Evolutionary conservation across 1,140 invertebrate genomes (phyloP).

Genomic region (Reticulitermes speratus): DNA sequence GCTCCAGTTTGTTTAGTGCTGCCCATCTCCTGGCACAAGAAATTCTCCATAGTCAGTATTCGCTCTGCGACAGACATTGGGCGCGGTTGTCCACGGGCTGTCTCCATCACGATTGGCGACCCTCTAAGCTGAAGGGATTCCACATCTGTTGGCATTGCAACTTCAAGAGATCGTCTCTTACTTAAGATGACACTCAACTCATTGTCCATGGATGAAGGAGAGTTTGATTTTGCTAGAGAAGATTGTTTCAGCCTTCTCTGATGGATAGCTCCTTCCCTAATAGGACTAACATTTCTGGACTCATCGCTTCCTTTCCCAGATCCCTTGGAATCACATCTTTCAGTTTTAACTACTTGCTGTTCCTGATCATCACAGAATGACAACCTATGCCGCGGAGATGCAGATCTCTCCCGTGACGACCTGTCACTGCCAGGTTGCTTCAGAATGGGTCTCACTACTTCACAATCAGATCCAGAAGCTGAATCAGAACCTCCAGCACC

Average conservation of each 20-base stretch:
- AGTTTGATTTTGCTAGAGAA: neutral
- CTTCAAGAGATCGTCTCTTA: conserved; percentile 32
- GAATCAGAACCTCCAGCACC: conserved; percentile 20
- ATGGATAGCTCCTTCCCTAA: neutral
- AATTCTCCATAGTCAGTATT: conserved; percentile 45
- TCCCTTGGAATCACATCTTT: neutral
- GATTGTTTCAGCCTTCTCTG: neutral
- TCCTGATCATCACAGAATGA: conserved; percentile 21
- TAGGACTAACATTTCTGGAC: neutral
- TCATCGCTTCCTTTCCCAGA: neutral
- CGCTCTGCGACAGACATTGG: conserved; percentile 46
- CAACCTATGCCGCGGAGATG: conserved; percentile 24
- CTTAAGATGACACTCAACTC: conserved; percentile 38
- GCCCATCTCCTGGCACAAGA: conserved; percentile 41
- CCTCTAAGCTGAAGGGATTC: neutral
- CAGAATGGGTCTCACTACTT: conserved; percentile 30
- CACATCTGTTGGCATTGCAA: neutral
- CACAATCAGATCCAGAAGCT: conserved; percentile 28
- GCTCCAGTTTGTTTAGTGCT: conserved; percentile 41
- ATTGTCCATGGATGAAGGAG: conserved; percentile 38
- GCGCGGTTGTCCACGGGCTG: conserved; percentile 29
- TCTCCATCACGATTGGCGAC: neutral
- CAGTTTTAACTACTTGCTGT: neutral
- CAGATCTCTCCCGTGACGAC: conserved; percentile 22
- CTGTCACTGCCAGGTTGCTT: conserved; percentile 17